Conservation (phyloP, 2,888 invertebrate species). For the Taphrorychus bicolor region DNA sequence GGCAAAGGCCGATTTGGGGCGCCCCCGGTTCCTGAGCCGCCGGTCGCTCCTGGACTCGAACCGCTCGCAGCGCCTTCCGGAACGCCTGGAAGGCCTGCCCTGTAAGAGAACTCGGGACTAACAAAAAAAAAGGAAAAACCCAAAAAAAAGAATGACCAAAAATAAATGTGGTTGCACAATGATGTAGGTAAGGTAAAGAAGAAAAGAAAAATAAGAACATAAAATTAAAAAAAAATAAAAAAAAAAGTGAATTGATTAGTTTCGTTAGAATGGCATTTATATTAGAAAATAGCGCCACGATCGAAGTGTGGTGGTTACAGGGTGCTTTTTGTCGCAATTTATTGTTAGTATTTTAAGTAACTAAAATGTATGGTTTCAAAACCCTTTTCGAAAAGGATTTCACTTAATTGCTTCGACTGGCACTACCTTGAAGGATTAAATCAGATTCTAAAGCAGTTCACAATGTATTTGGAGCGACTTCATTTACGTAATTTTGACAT, state of each 20-base stretch:
- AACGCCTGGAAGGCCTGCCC: constrained; percentile 73
- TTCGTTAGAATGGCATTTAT: no score
- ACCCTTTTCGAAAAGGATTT: no score
- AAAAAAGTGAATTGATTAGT: not conserved
- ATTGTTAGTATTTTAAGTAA: no score
- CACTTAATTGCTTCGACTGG: no score
- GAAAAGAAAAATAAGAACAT: constrained; percentile 35
- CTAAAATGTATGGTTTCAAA: no score
- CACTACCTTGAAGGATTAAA: no score
- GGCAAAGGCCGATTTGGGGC: constrained; percentile 93
- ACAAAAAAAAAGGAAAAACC: constrained; percentile 52
- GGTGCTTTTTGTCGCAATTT: no score
- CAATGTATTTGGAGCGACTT: no score
- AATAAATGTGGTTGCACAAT: constrained; percentile 41
- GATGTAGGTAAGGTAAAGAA: not conserved
- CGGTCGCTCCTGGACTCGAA: constrained; percentile 60
- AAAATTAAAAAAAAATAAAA: constrained; percentile 38
- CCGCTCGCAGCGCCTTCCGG: constrained; percentile 63
- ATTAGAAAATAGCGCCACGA: no score
- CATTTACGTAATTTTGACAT: no score
- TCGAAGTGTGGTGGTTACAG: no score
- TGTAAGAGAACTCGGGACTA: constrained; percentile 86
- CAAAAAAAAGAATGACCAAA: constrained; percentile 22
- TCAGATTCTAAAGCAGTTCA: no score
- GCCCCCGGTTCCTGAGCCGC: constrained; percentile 62